Percentiles rank a stretch among this genome's conserved stretches.
Evolutionary conservation across 2,888 invertebrate species (phyloP).

Genomic region (Andrena praecox): DNA sequence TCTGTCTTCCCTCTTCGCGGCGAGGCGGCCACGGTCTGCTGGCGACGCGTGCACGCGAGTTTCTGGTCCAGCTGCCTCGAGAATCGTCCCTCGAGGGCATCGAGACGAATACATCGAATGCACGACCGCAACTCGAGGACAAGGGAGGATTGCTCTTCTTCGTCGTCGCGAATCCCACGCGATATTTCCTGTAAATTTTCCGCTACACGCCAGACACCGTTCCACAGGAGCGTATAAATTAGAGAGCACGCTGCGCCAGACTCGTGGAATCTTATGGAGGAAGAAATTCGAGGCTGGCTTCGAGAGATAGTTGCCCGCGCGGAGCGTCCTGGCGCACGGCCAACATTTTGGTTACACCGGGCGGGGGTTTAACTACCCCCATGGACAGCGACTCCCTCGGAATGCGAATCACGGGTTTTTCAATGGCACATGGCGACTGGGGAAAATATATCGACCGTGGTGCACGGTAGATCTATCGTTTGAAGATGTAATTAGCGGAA

Average conservation of each 20-base stretch:
- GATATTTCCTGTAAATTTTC: slow-evolving; percentile 16
- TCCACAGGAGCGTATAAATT: slow-evolving; percentile 19
- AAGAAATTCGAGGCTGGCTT: not conserved
- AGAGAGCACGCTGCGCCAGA: not conserved
- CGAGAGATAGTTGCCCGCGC: not conserved
- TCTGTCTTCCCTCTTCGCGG: not conserved
- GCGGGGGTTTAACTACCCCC: slow-evolving; percentile 27
- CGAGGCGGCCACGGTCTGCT: slow-evolving; percentile 14
- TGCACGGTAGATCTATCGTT: too few relatives aligned
- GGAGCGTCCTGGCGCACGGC: slow-evolving; percentile 2
- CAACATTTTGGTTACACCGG: slow-evolving; percentile 13
- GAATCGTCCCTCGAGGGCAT: slow-evolving; percentile 36
- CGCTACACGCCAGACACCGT: not conserved
- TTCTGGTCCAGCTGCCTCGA: slow-evolving; percentile 38
- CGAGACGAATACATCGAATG: slow-evolving; percentile 51
- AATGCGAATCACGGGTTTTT: slow-evolving; percentile 30
- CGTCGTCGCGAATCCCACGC: not conserved
- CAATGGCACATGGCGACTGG: too few relatives aligned
- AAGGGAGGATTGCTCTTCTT: not conserved
- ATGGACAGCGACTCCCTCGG: slow-evolving; percentile 3
- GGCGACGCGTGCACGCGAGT: slow-evolving; percentile 25
- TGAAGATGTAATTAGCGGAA: too few relatives aligned
- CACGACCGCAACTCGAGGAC: slow-evolving; percentile 12
- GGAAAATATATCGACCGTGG: too few relatives aligned
- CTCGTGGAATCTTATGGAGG: not conserved